Conservation (phyloP, 2,113 vertebrate species). For the Corydoras sp. region DNA sequence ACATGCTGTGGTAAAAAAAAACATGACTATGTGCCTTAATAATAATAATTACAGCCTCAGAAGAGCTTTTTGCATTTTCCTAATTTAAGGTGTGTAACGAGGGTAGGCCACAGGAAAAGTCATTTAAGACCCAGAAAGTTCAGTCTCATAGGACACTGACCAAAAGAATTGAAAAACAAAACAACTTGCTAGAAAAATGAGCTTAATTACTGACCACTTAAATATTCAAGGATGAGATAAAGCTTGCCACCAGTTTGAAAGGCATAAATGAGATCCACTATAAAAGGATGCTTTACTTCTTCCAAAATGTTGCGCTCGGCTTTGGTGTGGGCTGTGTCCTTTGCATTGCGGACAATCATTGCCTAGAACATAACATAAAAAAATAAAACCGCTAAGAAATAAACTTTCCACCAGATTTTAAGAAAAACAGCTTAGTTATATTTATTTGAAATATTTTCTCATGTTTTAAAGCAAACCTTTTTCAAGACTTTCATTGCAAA, state of each 20-base stretch:
- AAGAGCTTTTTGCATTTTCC: too few relatives aligned
- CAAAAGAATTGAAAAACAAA: conserved; percentile 44
- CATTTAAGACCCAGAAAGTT: too few relatives aligned
- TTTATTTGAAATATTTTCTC: too few relatives aligned
- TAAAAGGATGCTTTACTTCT: conserved; percentile 97
- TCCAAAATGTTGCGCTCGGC: conserved; percentile 95
- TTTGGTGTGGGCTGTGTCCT: conserved; percentile 98
- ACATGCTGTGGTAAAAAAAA: too few relatives aligned
- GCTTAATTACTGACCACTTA: conserved; percentile 79
- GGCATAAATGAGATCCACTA: conserved; percentile 97
- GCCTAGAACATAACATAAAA: conserved; percentile 65
- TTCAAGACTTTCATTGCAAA: conserved; percentile 99
- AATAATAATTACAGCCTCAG: too few relatives aligned
- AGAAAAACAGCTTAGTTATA: too few relatives aligned
- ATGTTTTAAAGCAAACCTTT: conserved; percentile 71
- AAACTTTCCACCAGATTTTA: too few relatives aligned
- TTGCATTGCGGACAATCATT: conserved; percentile 97
- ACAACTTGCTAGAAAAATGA: conserved; percentile 15
- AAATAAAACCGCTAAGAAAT: neutral
- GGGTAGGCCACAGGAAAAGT: too few relatives aligned
- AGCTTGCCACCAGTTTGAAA: conserved; percentile 98
- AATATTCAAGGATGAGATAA: conserved; percentile 98
- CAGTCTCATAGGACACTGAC: neutral
- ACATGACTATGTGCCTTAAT: too few relatives aligned
- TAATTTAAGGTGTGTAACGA: too few relatives aligned